A percentile compares a stretch with the other conserved stretches of the same genome.
Evolutionary conservation across 1,140 invertebrate genomes (phyloP).

Genomic region (Pristionchus pacificus): DNA sequence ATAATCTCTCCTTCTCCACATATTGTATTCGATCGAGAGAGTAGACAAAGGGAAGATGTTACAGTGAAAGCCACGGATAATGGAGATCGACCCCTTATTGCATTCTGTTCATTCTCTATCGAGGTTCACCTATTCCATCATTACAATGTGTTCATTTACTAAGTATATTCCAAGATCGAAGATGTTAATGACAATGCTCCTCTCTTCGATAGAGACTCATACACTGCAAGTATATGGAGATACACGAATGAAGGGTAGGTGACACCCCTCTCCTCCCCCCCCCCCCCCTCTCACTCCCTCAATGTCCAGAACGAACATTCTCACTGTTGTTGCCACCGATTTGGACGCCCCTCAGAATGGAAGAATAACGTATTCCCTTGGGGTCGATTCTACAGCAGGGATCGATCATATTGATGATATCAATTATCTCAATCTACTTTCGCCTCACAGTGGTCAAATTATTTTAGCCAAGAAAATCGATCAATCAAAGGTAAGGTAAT

Average conservation of each 20-base stretch:
- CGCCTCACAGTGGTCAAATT: constrained; percentile 37
- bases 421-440: constrained; percentile 41
- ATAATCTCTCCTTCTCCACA: constrained; percentile 47
- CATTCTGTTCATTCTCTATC: constrained; percentile 55
- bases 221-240: constrained; percentile 46
- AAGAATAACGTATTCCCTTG: constrained; percentile 43
- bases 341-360: constrained; percentile 47
- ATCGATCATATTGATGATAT: constrained; percentile 38
- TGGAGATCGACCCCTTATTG: constrained; percentile 52
- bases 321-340: constrained; percentile 50
- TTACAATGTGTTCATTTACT: neutral
- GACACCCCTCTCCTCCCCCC: neutral
- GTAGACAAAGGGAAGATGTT: constrained; percentile 45
- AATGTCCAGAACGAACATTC: constrained; percentile 35
- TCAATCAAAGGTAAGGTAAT: no score
- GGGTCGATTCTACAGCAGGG: constrained; percentile 39
- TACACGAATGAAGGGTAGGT: constrained; percentile 15
- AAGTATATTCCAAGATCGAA: constrained; percentile 24
- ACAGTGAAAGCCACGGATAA: constrained; percentile 53
- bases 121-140: constrained; percentile 15
- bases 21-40: constrained; percentile 52
- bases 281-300: neutral
- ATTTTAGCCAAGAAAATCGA: constrained; percentile 31
- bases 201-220: constrained; percentile 45
- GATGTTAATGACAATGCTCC: constrained; percentile 54